phyloP scores from a whole-genome alignment of 2,888 invertebrate species.

The Doris montereyensis region DNA sequence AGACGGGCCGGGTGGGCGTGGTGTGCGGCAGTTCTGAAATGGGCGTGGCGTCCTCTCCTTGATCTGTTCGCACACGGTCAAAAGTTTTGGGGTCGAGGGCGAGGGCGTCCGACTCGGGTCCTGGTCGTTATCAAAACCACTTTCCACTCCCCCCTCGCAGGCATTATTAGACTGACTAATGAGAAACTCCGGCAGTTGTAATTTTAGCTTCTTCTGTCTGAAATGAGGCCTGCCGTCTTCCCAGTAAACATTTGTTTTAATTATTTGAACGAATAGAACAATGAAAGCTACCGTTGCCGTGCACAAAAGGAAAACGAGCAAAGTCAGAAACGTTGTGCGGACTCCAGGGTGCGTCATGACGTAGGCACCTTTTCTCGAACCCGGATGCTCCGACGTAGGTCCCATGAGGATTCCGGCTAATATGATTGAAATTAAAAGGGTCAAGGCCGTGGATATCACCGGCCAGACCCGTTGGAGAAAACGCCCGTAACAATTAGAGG shows the following conservation, averaged over 20 bases:
- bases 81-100: constrained; percentile 43
- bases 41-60: constrained; percentile 43
- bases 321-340: background rate
- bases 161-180: constrained; percentile 37
- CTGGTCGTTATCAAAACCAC: background rate
- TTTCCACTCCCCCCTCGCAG: constrained; percentile 26
- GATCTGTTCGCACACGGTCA: constrained; percentile 35
- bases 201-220: constrained; percentile 30
- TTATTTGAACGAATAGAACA: background rate
- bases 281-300: constrained; percentile 27
- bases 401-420: background rate
- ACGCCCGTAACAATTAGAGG: constrained; percentile 28
- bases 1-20: constrained; percentile 43
- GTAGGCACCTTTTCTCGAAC: background rate
- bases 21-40: constrained; percentile 39
- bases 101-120: constrained; percentile 36
- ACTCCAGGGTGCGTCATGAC: background rate
- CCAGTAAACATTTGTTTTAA: constrained; percentile 21
- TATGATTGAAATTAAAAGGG: background rate
- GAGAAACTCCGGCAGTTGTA: constrained; percentile 44
- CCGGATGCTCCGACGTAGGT: background rate
- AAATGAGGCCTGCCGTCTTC: constrained; percentile 37
- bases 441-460: constrained; percentile 21
- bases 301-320: constrained; percentile 25
- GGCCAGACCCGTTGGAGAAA: constrained; percentile 42